phyloP scores from a whole-genome alignment of 2,113 vertebrate genomes.

The Podiceps cristatus region DNA sequence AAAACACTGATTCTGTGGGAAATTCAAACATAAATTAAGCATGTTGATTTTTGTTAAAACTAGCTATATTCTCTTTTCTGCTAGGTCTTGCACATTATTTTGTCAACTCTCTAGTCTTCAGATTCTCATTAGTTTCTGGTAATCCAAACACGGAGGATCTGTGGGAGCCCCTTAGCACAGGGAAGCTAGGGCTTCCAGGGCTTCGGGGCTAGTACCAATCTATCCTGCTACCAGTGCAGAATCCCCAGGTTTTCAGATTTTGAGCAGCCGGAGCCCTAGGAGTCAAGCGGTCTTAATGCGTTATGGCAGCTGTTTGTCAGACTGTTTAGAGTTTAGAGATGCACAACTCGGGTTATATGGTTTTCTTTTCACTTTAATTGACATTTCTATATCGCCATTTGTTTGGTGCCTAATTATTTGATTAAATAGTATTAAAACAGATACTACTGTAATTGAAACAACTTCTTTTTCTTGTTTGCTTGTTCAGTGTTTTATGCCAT shows the following conservation, averaged over 20 bases:
- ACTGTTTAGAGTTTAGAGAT: background rate
- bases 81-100: accelerated
- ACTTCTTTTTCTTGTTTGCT: background rate
- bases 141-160: background rate
- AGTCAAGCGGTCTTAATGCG: background rate
- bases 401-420: background rate
- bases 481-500: background rate
- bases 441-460: background rate
- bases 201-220: background rate
- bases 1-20: background rate
- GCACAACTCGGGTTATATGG: background rate
- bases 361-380: background rate
- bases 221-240: background rate
- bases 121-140: accelerated
- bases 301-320: background rate
- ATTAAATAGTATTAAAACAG: background rate
- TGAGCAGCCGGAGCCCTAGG: background rate
- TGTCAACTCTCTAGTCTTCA: background rate
- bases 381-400: background rate
- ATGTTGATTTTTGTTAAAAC: background rate
- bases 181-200: background rate
- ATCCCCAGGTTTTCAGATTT: background rate
- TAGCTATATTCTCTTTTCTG: background rate
- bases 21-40: background rate
- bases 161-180: background rate